Evolutionary conservation across 1,140 invertebrate genomes (phyloP).

Genomic region (Hypsibius dujardini): DNA sequence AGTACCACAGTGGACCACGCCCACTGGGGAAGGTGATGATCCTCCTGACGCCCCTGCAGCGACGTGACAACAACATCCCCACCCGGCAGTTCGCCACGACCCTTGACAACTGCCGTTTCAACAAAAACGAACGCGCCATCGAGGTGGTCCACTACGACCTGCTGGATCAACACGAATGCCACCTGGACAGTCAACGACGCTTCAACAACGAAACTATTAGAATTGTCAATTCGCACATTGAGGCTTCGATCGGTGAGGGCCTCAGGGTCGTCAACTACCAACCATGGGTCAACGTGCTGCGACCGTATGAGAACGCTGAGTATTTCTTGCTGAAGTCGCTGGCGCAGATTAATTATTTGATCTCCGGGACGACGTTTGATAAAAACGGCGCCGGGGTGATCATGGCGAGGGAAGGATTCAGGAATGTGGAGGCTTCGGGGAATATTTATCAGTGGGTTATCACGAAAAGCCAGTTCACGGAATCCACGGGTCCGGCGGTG

Average conservation of each 20-base stretch:
- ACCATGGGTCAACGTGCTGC: background rate
- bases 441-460: too few species aligned
- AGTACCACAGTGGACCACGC: constrained; percentile 3
- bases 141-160: constrained; percentile 9
- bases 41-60: background rate
- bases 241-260: background rate
- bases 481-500: too few species aligned
- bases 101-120: background rate
- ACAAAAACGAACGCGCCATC: background rate
- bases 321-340: background rate
- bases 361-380: background rate
- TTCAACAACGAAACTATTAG: constrained; percentile 2
- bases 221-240: background rate
- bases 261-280: background rate
- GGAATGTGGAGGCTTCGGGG: background rate
- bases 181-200: background rate
- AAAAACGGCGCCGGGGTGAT: background rate
- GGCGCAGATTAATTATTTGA: background rate
- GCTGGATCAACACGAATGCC: constrained; percentile 3
- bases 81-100: background rate
- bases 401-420: background rate
- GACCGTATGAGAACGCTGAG: background rate
- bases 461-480: too few species aligned
- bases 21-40: background rate
- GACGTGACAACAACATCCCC: background rate